Percentiles rank a stretch among this genome's conserved stretches.
phyloP scores from a whole-genome alignment of 2,113 vertebrate species.

The Hemicordylus capensis region DNA sequence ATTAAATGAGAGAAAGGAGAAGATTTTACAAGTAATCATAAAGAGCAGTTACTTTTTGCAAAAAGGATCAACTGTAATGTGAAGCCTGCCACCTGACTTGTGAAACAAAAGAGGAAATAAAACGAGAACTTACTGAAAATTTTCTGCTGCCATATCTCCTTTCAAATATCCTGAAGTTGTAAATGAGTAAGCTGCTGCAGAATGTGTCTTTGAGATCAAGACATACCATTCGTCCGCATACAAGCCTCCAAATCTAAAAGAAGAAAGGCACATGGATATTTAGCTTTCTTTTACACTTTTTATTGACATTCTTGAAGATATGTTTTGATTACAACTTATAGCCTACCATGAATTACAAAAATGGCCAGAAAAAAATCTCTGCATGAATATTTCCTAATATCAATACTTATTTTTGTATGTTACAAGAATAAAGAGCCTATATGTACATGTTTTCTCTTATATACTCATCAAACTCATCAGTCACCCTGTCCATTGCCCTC shows the following conservation, averaged over 20 bases:
- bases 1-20: background rate
- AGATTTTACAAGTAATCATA: background rate
- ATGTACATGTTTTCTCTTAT: background rate
- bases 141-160: constrained; percentile 85
- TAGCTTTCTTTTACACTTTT: constrained; percentile 8
- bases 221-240: constrained; percentile 80
- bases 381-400: background rate
- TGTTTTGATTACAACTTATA: background rate
- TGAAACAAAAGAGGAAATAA: background rate
- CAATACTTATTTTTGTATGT: background rate
- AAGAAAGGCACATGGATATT: constrained; percentile 43
- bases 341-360: background rate
- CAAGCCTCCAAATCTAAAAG: constrained; percentile 80
- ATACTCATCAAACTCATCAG: too few relatives aligned
- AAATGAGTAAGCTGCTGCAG: constrained; percentile 83
- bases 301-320: constrained; percentile 21
- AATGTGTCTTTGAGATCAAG: constrained; percentile 85
- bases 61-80: too few relatives aligned
- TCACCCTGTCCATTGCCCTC: too few relatives aligned
- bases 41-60: background rate
- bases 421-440: background rate
- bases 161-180: constrained; percentile 86
- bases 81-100: background rate
- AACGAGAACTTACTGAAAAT: constrained; percentile 79
- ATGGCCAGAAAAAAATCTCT: background rate